Conservation (phyloP, 2,888 invertebrate genomes). For the Crematogaster levior region DNA sequence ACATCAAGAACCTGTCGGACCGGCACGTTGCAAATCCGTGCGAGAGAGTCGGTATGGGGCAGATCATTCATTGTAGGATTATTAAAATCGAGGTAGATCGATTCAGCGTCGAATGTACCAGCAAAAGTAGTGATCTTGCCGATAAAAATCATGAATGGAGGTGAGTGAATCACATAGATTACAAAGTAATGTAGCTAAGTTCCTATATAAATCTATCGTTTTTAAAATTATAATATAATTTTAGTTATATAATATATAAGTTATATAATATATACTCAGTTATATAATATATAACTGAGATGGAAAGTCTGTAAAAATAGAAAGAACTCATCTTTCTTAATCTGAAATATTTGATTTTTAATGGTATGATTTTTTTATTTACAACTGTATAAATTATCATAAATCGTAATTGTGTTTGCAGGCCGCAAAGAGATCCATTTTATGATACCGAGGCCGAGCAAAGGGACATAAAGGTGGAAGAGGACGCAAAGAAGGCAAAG, state of each 20-base stretch:
- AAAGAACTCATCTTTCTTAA: neutral
- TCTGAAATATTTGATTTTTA: slow-evolving; percentile 7
- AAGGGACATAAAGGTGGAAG: slow-evolving; percentile 91
- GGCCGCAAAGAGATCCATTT: slow-evolving; percentile 94
- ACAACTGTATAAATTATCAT: slow-evolving; percentile 29
- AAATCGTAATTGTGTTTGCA: slow-evolving; percentile 79
- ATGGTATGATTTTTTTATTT: slow-evolving; percentile 3
- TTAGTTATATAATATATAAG: no score
- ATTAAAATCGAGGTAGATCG: slow-evolving; percentile 98
- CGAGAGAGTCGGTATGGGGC: slow-evolving; percentile 94
- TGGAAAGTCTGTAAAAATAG: neutral
- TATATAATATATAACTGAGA: neutral
- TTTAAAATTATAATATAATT: no score
- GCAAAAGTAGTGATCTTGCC: slow-evolving; percentile 95
- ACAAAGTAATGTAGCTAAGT: neutral
- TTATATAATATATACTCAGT: no score
- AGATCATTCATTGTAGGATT: slow-evolving; percentile 95
- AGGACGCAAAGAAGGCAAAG: slow-evolving; percentile 93
- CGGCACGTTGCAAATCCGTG: slow-evolving; percentile 97
- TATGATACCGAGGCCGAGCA: slow-evolving; percentile 96
- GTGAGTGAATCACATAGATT: slow-evolving; percentile 81
- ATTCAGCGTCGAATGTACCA: slow-evolving; percentile 97
- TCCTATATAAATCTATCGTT: neutral
- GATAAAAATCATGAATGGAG: slow-evolving; percentile 97
- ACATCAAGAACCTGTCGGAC: slow-evolving; percentile 97